Base-by-base conservation (phyloP, 2,888 invertebrate species). In the Beris chalybata region DNA sequence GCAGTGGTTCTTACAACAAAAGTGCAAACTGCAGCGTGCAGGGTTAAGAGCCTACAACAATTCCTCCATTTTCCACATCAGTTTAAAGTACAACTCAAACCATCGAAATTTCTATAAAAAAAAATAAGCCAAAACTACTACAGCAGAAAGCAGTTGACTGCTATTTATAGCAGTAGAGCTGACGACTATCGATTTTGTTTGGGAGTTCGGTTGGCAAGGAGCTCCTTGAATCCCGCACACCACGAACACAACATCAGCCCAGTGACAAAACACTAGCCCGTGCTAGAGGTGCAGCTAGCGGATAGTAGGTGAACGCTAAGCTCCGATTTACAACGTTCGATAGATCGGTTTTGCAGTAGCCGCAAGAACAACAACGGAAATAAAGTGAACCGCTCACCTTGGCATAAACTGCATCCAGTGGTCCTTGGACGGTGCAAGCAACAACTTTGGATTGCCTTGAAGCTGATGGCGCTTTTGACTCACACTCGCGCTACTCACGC, bases 161-260 rank as follows among this genome's bases (percentile, higher is more conserved):
- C 61, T 61, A 61, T 61, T 61, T 61, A 38, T 61, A 61, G 61
- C 38, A 38, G 61, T 50, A 38, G 29, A 61, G 50, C 50, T 38
- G 50, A 50, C 50, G 52, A 61, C 52, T 61, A 61, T 61, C 61
- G 61, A 61, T 61, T 61, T 61, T 61, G 50, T 45, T 58, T 61
- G 50, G 22, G 61, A 50, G 50, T 61, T 61, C 61, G 50, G 61
- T 61, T 61, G 61, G 61, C 61, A 61, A 61, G 61, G 61, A 31
- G 61, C 61, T 61, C 61, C 52, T 61, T 52, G 32, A 50, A 22
- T 43, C 3, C 50, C 61, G 50, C 43, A 61, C 61, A 61, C 61
- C 22, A 15, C n/a, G 52, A 50, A 32, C 47, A 29, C n/a, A 12
- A 12, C 6, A 29, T 7, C 6, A 31, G 59, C 59, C 22, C 31